phyloP scores from a whole-genome alignment of 2,797 vertebrate genomes.

The Mus minutoides region DNA sequence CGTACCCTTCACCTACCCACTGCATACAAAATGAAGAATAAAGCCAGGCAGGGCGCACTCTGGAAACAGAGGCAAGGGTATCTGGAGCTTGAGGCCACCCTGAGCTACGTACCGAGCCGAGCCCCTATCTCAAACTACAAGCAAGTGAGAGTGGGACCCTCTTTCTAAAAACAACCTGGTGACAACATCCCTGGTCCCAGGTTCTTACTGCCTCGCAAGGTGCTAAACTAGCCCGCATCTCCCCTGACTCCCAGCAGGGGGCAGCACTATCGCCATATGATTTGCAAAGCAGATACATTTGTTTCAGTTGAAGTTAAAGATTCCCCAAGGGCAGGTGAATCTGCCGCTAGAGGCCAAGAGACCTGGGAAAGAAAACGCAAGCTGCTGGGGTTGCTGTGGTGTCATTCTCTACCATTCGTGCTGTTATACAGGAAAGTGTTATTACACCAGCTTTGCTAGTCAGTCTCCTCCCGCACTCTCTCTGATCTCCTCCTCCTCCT shows the following conservation, averaged over 20 bases:
- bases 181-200: background rate
- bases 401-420: accelerated
- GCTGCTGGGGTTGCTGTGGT: background rate
- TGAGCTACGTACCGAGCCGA: background rate
- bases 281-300: conserved; percentile 42
- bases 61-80: background rate
- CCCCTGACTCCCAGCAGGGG: background rate
- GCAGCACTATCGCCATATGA: background rate
- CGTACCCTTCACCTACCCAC: background rate
- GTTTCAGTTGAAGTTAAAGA: background rate
- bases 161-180: background rate
- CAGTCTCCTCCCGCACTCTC: background rate
- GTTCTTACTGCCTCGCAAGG: background rate
- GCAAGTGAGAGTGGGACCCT: background rate
- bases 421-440: background rate
- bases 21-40: background rate
- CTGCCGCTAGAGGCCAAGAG: background rate
- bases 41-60: background rate
- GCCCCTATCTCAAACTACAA: background rate
- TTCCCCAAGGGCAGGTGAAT: background rate
- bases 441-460: background rate
- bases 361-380: background rate
- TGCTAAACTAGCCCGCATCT: background rate
- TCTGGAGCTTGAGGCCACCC: background rate
- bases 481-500: background rate